A percentile compares a stretch with the other conserved stretches of the same genome.
These are phyloP conservation scores for Synergus japonicus DNA, from an alignment of 2,888 invertebrate genomes.

Conservation along the genomic window DNA sequence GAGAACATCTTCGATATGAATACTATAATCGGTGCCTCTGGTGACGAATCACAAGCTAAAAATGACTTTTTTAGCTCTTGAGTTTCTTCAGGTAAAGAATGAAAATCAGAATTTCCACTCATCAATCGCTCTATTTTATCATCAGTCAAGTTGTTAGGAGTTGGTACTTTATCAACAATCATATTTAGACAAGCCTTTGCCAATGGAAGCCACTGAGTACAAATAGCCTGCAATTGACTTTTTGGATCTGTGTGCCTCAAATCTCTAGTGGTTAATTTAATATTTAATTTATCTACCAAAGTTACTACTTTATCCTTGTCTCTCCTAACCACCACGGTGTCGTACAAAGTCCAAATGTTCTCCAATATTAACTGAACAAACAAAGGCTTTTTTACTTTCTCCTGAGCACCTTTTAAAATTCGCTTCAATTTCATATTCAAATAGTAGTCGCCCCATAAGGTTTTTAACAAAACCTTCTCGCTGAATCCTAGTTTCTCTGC, in stretches of 20 bases:
- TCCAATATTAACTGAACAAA: constrained; percentile 95
- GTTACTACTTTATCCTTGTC: constrained; percentile 85
- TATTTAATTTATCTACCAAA: constrained; percentile 87
- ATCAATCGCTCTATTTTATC: constrained; percentile 91
- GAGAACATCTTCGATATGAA: constrained; percentile 95
- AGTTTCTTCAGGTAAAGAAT: constrained; percentile 84
- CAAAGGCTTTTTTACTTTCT: constrained; percentile 93
- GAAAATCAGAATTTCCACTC: constrained; percentile 84
- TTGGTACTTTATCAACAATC: constrained; percentile 89
- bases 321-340: constrained; percentile 86
- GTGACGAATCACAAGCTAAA: constrained; percentile 83
- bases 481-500: constrained; percentile 87
- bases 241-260: constrained; percentile 87
- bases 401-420: constrained; percentile 92
- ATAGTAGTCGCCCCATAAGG: constrained; percentile 97
- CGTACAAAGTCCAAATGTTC: constrained; percentile 94
- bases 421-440: constrained; percentile 90
- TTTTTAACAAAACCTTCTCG: constrained; percentile 85
- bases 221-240: constrained; percentile 88
- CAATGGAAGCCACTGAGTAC: constrained; percentile 94
- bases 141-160: constrained; percentile 86
- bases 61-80: constrained; percentile 85
- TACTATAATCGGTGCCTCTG: constrained; percentile 84
- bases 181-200: constrained; percentile 89
- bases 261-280: constrained; percentile 88